Percentiles rank a stretch among this genome's conserved stretches.
Evolutionary conservation across 1,140 invertebrate genomes (phyloP).

Genomic region (Aphaenogaster ashmeadi): DNA sequence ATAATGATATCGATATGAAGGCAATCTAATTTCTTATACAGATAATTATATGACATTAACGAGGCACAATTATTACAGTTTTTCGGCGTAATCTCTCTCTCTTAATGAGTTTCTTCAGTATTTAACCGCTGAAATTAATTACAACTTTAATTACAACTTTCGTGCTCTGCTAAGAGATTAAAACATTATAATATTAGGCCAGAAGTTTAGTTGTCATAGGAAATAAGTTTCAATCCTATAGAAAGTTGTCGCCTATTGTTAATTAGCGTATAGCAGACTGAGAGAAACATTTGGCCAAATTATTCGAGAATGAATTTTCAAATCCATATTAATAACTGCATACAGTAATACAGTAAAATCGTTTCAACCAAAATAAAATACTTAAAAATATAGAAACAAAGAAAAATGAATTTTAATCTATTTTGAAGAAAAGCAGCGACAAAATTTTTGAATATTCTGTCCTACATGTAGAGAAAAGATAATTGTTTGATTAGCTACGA

Average conservation of each 20-base stretch:
- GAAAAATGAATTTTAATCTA: neutral
- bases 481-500: slow-evolving; percentile 15
- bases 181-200: neutral
- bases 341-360: neutral
- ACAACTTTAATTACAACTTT: slow-evolving; percentile 15
- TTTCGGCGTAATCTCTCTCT: neutral
- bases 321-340: neutral
- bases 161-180: neutral
- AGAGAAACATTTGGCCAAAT: slow-evolving; percentile 7
- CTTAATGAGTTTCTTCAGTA: neutral
- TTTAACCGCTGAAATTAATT: neutral
- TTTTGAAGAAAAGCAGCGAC: neutral
- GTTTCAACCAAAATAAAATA: neutral
- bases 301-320: neutral
- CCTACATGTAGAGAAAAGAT: neutral
- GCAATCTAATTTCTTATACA: slow-evolving; percentile 1
- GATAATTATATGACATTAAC: neutral
- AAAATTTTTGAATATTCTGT: neutral
- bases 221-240: neutral
- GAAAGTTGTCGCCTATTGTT: slow-evolving; percentile 1
- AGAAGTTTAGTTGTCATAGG: neutral
- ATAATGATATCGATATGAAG: slow-evolving; percentile 13
- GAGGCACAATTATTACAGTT: neutral
- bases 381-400: neutral
- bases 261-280: neutral